Evolutionary conservation across 2,113 vertebrate species (phyloP), one percentile per base, ranked within the genome.

Genomic region (Pterocles orientalis): DNA sequence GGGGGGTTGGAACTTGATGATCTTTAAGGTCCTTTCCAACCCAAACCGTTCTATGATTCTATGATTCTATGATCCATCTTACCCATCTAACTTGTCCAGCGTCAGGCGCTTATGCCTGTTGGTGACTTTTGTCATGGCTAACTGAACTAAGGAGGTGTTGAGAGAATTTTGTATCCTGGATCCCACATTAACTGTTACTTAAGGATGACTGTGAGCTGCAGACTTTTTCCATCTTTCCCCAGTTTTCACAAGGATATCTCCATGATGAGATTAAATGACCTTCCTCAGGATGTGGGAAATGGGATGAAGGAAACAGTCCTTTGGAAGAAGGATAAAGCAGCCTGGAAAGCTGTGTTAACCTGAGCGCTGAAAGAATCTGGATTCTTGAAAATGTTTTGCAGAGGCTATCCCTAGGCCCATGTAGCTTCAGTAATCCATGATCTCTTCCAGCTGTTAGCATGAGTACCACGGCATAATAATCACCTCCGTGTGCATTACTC

Each of bases 391-490:
- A 94, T 25, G 29, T 90, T 85, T 77, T 94, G 29, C 94, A 85
- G 81, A 82, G 83, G 61, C 84, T 92, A 83, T 94, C 88, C 91
- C 75, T 77, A 88, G 97, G 72, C 95, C 91, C 77, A n/a, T 91
- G 90, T 94, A 92, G 34, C 53, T 87, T 86, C 66, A 82, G 60
- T 93, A 95, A 91, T 94, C 91, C 71, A 19, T 94, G 91, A 97
- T 97, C 77, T 96, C 34, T 97, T 97, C 95, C 96, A 97, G 95
- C 97, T 98, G 92, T 95, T 97, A 82, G 84, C 80, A 84, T 61
- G 88, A 96, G 81, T 61, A 34, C 58, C 58, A 58, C 33, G 26
- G 81, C 60, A 76, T 47, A 73, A 91, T 94, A 96, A 95, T 88
- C 96, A 97, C 95, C 95, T 96, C 95, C 4, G 33, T 92, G 70